phyloP scores from a whole-genome alignment of 2,888 invertebrate genomes.

The Pseudoips prasinana region DNA sequence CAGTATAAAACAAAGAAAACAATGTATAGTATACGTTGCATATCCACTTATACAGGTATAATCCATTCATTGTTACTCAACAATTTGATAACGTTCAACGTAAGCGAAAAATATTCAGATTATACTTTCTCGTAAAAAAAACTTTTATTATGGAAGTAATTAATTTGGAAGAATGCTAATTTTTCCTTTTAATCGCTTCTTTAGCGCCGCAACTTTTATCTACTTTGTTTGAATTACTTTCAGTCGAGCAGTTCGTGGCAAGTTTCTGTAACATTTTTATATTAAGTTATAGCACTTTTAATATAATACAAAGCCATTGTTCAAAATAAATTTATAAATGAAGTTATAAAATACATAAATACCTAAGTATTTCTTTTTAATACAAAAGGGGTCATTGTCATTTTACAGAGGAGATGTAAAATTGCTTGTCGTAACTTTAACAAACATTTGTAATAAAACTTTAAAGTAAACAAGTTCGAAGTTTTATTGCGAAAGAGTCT shows the following conservation, averaged over 20 bases:
- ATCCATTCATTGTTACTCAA: too few relatives aligned
- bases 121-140: constrained; percentile 66
- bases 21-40: too few relatives aligned
- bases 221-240: constrained; percentile 80
- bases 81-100: constrained; percentile 35
- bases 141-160: constrained; percentile 75
- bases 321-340: constrained; percentile 26
- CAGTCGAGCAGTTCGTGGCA: constrained; percentile 60
- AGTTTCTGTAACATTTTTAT: constrained; percentile 58
- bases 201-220: constrained; percentile 77
- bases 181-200: constrained; percentile 79
- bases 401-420: too few relatives aligned
- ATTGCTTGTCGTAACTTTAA: too few relatives aligned
- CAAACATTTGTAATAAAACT: too few relatives aligned
- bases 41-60: too few relatives aligned
- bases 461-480: too few relatives aligned
- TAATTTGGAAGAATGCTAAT: constrained; percentile 79
- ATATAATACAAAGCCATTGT: constrained; percentile 45
- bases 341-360: constrained; percentile 6
- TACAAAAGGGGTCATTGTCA: not conserved
- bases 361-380: constrained; percentile 8
- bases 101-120: constrained; percentile 51
- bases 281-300: constrained; percentile 49
- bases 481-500: too few relatives aligned
- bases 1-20: too few relatives aligned